phyloP scores from a whole-genome alignment of 2,113 vertebrate genomes.

The Oreotrochilus melanogaster region DNA sequence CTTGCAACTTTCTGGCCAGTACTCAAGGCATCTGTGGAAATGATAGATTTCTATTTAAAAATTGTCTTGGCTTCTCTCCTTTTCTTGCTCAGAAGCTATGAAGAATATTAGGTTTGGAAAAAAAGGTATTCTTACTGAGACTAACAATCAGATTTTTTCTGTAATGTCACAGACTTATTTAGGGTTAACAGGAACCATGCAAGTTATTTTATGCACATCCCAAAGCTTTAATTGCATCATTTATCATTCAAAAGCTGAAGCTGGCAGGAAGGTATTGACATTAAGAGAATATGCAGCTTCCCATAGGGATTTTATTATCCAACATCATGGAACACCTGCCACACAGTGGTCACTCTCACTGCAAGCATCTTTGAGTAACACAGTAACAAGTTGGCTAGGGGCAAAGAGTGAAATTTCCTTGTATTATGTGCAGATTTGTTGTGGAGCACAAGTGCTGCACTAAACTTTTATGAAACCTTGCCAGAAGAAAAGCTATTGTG shows the following conservation, averaged over 20 bases:
- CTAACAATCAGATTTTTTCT: neutral
- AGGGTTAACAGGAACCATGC: constrained; percentile 24
- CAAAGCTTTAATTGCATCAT: constrained; percentile 62
- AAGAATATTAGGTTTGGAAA: neutral
- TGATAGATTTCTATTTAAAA: neutral
- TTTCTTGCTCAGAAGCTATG: neutral
- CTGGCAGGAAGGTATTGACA: constrained; percentile 34
- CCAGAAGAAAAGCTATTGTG: constrained; percentile 19
- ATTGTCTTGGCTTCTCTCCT: neutral
- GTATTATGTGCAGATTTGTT: constrained; percentile 1
- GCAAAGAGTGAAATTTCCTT: constrained; percentile 24
- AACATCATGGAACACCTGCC: constrained; percentile 27
- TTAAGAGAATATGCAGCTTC: constrained; percentile 34
- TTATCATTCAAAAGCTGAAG: constrained; percentile 60
- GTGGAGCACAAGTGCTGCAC: neutral
- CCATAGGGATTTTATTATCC: constrained; percentile 44
- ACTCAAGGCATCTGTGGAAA: neutral
- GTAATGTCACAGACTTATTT: neutral
- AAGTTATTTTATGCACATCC: constrained; percentile 35
- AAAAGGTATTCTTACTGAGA: neutral
- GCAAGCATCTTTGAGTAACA: neutral
- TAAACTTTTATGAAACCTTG: constrained; percentile 5
- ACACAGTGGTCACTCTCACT: constrained; percentile 30
- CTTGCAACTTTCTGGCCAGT: neutral
- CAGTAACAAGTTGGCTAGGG: constrained; percentile 12